Evolutionary conservation across 2,797 vertebrate species (phyloP).

Genomic region (Xiphophorus birchmanni): DNA sequence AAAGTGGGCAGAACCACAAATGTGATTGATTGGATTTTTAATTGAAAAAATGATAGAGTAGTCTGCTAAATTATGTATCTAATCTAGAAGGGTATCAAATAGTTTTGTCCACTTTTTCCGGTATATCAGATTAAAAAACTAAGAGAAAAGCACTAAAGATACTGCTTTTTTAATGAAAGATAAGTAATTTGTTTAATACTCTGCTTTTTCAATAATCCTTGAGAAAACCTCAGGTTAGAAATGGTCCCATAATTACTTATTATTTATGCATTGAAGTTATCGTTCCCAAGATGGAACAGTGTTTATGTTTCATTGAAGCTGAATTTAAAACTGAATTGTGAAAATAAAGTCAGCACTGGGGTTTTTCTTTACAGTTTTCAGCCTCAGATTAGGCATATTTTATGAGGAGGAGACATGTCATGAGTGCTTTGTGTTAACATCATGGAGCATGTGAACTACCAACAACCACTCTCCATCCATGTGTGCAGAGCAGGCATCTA

Average conservation of each 20-base stretch:
- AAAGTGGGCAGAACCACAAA: neutral
- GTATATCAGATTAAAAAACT: too few species aligned
- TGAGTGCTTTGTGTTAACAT: conserved; percentile 27
- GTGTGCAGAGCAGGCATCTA: conserved; percentile 17
- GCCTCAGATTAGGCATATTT: conserved; percentile 6
- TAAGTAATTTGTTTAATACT: neutral
- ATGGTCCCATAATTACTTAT: neutral
- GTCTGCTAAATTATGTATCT: neutral
- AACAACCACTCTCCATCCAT: conserved; percentile 31
- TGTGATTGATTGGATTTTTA: neutral
- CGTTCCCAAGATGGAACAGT: conserved; percentile 7
- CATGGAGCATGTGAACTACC: conserved; percentile 24
- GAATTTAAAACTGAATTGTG: neutral
- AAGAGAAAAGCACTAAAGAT: neutral
- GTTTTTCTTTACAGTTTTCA: neutral
- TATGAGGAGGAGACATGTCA: conserved; percentile 14
- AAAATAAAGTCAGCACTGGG: neutral
- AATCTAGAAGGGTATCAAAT: neutral
- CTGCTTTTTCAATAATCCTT: neutral
- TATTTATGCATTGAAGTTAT: neutral
- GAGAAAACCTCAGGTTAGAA: neutral
- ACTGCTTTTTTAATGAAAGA: neutral
- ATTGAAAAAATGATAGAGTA: neutral
- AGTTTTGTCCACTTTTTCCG: neutral
- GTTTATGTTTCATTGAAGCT: conserved; percentile 5